These are phyloP conservation scores for Aplochiton taeniatus DNA, from an alignment of 2,797 vertebrate species.

Conservation along the genomic window DNA sequence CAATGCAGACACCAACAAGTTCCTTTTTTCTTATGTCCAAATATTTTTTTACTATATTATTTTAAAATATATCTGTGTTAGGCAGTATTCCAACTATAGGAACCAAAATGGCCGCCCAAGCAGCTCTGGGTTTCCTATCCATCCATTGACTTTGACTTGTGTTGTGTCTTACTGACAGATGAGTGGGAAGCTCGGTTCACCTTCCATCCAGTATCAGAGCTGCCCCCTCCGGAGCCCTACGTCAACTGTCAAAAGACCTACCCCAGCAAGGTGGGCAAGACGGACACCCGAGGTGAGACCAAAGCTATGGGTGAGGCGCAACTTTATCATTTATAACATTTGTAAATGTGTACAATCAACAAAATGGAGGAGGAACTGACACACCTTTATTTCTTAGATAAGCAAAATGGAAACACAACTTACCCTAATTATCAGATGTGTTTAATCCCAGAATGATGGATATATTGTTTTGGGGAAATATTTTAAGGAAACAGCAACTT, in stretches of 20 bases:
- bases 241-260: slow-evolving; percentile 86
- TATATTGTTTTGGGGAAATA: no score
- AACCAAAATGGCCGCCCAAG: neutral
- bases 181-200: slow-evolving; percentile 93
- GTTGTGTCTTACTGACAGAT: slow-evolving; percentile 71
- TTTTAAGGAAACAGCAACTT: no score
- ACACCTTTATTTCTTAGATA: no score
- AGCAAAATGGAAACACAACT: no score
- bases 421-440: neutral
- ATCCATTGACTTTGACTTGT: neutral
- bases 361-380: no score
- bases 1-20: neutral
- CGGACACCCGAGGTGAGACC: slow-evolving; percentile 83
- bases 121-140: no score
- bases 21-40: neutral
- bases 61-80: neutral
- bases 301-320: neutral
- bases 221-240: slow-evolving; percentile 93
- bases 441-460: neutral
- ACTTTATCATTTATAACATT: no score
- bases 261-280: slow-evolving; percentile 89
- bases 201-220: slow-evolving; percentile 91
- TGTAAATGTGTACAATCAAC: no score
- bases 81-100: neutral
- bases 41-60: no score